phyloP scores from a whole-genome alignment of 1,140 invertebrate genomes.

The Eubasilissa regina region DNA sequence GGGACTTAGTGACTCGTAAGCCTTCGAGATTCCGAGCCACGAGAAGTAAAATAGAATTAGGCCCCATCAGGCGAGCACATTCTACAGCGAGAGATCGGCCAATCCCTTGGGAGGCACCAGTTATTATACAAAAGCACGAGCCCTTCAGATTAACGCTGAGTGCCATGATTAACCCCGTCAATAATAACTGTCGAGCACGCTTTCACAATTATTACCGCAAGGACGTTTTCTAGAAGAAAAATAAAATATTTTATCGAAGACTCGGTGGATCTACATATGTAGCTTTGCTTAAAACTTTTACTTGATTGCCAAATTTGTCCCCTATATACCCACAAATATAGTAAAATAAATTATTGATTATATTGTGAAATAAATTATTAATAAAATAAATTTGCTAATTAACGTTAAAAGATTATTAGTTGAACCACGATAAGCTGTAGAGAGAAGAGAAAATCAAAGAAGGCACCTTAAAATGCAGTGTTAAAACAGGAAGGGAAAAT shows the following conservation, averaged over 20 bases:
- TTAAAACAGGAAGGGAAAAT: no score
- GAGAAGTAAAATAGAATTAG: constrained; percentile 82
- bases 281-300: neutral
- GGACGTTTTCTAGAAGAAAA: constrained; percentile 5
- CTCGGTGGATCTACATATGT: no score
- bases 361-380: no score
- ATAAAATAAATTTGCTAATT: no score
- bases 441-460: no score
- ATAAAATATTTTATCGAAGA: no score
- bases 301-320: neutral
- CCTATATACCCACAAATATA: no score
- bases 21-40: constrained; percentile 80
- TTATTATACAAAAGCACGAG: constrained; percentile 77
- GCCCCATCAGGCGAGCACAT: constrained; percentile 75
- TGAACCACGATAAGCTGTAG: no score
- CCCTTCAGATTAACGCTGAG: constrained; percentile 68
- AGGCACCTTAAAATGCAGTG: no score
- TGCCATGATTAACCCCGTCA: constrained; percentile 47
- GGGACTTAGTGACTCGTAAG: constrained; percentile 76
- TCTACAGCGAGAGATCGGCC: constrained; percentile 84
- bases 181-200: neutral
- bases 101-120: constrained; percentile 92
- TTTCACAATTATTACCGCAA: neutral
- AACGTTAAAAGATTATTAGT: no score
- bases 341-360: no score